Percentiles rank a stretch among this genome's conserved stretches.
These are phyloP conservation scores for Choloepus didactylus DNA, from an alignment of 2,797 vertebrate species.

Conservation along the genomic window DNA sequence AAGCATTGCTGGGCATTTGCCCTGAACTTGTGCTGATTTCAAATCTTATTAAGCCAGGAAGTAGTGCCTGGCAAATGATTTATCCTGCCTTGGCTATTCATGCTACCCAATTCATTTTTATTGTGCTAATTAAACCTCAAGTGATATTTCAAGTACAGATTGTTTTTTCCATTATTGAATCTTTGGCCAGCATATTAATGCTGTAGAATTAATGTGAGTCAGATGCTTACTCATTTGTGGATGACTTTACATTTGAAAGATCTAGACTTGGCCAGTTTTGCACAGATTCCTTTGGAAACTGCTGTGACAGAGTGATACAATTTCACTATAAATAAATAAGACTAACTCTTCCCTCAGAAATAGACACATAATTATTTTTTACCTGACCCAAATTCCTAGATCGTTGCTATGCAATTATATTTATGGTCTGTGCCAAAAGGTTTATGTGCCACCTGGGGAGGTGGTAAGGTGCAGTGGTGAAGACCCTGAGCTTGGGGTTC, in stretches of 20 bases:
- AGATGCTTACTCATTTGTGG: slow-evolving; percentile 79
- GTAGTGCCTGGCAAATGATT: slow-evolving; percentile 83
- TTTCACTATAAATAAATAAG: slow-evolving; percentile 70
- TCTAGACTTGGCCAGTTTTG: slow-evolving; percentile 71
- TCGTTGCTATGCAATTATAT: not conserved
- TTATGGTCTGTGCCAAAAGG: not conserved
- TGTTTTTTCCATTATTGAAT: slow-evolving; percentile 83
- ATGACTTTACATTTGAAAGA: slow-evolving; percentile 77
- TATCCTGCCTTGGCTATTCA: slow-evolving; percentile 79
- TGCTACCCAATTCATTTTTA: slow-evolving; percentile 85
- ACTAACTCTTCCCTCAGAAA: slow-evolving; percentile 44
- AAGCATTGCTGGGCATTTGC: slow-evolving; percentile 77
- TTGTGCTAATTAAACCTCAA: slow-evolving; percentile 86
- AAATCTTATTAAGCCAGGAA: slow-evolving; percentile 85
- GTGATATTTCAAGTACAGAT: slow-evolving; percentile 82
- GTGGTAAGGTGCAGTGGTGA: not conserved
- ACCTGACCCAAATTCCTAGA: slow-evolving; percentile 55
- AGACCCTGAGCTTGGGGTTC: not conserved
- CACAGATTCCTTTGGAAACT: slow-evolving; percentile 71
- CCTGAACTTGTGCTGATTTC: slow-evolving; percentile 78
- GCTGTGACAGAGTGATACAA: slow-evolving; percentile 65
- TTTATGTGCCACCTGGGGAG: not conserved
- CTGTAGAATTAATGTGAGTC: slow-evolving; percentile 79
- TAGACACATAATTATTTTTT: not conserved
- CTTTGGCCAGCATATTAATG: slow-evolving; percentile 74